Conservation (phyloP, 2,113 vertebrate species). For the Cyanoderma ruficeps region DNA sequence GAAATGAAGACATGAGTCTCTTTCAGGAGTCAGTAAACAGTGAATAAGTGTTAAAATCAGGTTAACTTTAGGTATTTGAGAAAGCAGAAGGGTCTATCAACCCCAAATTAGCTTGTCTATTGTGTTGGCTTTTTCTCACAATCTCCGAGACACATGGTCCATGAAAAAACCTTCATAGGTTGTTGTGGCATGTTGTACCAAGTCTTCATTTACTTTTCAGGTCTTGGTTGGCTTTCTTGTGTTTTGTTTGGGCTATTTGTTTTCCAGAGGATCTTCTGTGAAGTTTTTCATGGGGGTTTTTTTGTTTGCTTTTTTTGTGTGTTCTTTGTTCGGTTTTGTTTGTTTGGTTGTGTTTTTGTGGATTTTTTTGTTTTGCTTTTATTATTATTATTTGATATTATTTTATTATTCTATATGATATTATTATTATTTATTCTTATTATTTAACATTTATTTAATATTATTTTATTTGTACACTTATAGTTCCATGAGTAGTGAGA, state of each 20-base stretch:
- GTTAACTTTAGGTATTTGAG: background rate
- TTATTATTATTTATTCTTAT: no score
- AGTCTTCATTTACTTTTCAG: background rate
- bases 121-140: background rate
- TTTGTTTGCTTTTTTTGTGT: background rate
- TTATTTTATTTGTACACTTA: background rate
- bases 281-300: rapidly evolving
- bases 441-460: no score
- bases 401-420: no score
- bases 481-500: background rate
- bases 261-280: background rate
- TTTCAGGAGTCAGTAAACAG: background rate
- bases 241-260: background rate
- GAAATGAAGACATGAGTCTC: background rate
- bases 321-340: no score
- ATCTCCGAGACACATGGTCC: background rate
- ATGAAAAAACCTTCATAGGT: background rate
- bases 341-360: background rate
- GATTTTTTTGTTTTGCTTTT: rapidly evolving
- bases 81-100: background rate
- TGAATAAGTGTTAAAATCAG: background rate
- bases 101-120: background rate
- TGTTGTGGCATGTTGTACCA: rapidly evolving
- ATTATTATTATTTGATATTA: background rate
- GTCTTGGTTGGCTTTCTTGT: background rate